Conservation (phyloP, 2,113 vertebrate genomes). For the Dromaius novaehollandiae region DNA sequence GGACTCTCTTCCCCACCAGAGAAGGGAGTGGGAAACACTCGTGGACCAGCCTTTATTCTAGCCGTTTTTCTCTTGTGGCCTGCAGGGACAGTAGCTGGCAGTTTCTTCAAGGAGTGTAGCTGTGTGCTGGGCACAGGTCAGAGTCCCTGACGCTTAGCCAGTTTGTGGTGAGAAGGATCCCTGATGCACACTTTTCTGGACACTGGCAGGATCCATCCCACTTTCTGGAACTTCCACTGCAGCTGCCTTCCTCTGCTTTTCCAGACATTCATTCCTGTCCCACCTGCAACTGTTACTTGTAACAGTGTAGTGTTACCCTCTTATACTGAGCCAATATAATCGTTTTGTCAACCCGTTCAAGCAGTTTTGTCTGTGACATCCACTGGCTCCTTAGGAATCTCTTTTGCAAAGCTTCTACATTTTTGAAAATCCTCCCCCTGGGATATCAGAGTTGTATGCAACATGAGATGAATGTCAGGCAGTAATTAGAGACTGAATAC, state of each 20-base stretch:
- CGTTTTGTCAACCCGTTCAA: not conserved
- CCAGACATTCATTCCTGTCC: not conserved
- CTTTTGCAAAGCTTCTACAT: not conserved
- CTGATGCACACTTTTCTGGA: fast-evolving
- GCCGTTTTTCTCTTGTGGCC: not conserved
- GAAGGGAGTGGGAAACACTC: not conserved
- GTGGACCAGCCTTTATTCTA: not conserved
- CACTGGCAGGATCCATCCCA: not conserved
- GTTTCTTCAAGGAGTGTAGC: not conserved
- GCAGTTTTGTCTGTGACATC: not conserved
- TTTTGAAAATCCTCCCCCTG: not conserved
- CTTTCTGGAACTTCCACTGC: not conserved
- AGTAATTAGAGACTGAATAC: not conserved
- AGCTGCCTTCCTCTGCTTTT: not conserved
- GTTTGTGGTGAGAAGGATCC: not conserved
- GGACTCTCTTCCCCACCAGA: not conserved
- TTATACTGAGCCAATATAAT: not conserved
- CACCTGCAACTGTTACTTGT: not conserved
- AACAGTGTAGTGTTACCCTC: not conserved
- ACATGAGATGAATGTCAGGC: not conserved
- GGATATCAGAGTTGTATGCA: not conserved
- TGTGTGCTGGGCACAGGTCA: not conserved
- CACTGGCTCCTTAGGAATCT: fast-evolving
- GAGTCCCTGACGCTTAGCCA: not conserved
- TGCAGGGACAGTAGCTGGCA: not conserved